These are phyloP conservation scores for Hirtodrosophila trivittata DNA, from an alignment of 2,888 invertebrate species.

Conservation along the genomic window DNA sequence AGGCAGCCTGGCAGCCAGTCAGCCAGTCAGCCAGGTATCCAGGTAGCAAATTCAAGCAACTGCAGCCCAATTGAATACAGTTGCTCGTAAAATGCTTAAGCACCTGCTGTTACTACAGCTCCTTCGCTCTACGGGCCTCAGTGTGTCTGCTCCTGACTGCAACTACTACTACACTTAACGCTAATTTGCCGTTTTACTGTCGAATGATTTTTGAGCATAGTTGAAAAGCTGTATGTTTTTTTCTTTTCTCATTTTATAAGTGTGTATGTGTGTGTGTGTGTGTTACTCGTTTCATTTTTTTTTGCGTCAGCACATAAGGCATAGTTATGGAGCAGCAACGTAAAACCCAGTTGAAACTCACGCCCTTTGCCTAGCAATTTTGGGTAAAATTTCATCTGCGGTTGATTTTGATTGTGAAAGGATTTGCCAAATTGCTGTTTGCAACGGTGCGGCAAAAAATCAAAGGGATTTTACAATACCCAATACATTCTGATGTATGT, in stretches of 20 bases:
- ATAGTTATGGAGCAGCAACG: conserved; percentile 37
- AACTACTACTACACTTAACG: conserved; percentile 62
- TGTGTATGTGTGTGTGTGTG: not conserved
- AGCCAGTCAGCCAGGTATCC: conserved; percentile 16
- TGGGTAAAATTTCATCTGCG: conserved; percentile 80
- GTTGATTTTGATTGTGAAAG: conserved; percentile 83
- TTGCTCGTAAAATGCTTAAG: conserved; percentile 76
- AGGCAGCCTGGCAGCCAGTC: conserved; percentile 22
- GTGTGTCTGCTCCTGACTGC: conserved; percentile 15
- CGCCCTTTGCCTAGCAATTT: conserved; percentile 59
- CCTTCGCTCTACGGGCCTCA: no score
- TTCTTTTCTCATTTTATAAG: not conserved
- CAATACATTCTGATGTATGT: conserved; percentile 60
- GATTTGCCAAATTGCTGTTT: conserved; percentile 82
- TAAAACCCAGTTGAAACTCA: conserved; percentile 30
- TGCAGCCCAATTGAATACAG: conserved; percentile 75
- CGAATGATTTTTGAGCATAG: conserved; percentile 62
- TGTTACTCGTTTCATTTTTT: not conserved
- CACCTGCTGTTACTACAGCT: conserved; percentile 56
- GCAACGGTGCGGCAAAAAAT: conserved; percentile 80
- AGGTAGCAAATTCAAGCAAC: conserved; percentile 12
- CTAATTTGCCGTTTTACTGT: conserved; percentile 73
- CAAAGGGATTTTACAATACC: conserved; percentile 77
- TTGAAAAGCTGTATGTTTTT: conserved; percentile 1
- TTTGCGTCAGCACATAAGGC: conserved; percentile 25